Evolutionary conservation across 1,140 invertebrate species (phyloP), one percentile per base, ranked within the genome.

Genomic region (Pararge aegeria): DNA sequence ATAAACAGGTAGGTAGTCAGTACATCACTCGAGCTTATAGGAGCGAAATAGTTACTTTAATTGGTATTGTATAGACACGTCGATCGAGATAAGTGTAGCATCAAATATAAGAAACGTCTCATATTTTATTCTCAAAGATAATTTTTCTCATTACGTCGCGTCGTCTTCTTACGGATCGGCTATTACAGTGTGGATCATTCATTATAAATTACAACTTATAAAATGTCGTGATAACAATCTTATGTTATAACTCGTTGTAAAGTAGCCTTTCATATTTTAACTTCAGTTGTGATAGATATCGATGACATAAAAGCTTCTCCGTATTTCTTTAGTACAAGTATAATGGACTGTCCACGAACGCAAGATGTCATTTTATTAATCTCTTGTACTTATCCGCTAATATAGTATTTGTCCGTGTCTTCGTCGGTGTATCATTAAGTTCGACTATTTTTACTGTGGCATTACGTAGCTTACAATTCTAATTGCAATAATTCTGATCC

Each of bases 101-200:
- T 29, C 55, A 27, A 13, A 40, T n/a, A 50, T n/a, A 58, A 51
- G 50, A 57, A 38, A 51, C 38, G 21, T 15, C 46, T 12, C 15
- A 57, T 57, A 51, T 51, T 50, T 57, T 57, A 57, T 57, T 29
- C 12, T 19, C 7, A 29, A 57, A 51, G 21, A 58, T 52, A 58
- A 44, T 58, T 58, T 54, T 58, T 58, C 56, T 58, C 48, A 57
- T 57, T 57, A 51, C 56, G 48, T 30, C 24, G 21, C 56, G 34
- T 30, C 24, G 21, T 57, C 55, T 57, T 46, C 20, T 37, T 57
- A 51, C 37, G 48, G 48, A 58, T 51, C 16, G 20, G 19, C 52
- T 51, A 58, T 51, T 51, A 51, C 34, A 42, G 10, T 29, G 42
- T 58, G 16, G 24, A 38, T 13, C 55, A 49, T 50, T 57, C 55